Evolutionary conservation across 2,888 invertebrate species (phyloP).

Genomic region (Rhagonycha lutea): DNA sequence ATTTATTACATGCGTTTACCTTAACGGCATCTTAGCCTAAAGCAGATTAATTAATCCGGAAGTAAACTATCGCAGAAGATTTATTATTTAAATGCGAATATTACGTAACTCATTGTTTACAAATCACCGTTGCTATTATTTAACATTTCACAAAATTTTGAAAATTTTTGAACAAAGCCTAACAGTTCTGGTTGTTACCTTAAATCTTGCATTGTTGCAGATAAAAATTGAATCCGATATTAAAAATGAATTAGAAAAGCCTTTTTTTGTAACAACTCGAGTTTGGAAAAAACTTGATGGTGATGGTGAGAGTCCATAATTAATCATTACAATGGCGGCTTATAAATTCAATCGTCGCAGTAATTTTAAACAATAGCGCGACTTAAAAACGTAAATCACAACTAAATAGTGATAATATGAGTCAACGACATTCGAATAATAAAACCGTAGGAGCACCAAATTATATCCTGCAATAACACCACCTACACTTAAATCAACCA

Average conservation of each 20-base stretch:
- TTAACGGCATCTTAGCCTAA: not conserved
- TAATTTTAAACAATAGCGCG: not conserved
- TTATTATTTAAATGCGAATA: not conserved
- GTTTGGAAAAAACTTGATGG: not conserved
- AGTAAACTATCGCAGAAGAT: not conserved
- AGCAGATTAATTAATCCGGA: not conserved
- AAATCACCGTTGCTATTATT: not conserved
- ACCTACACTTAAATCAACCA: not conserved
- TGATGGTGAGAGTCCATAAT: too few relatives aligned
- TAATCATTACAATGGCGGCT: not conserved
- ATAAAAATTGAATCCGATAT: not conserved
- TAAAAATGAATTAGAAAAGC: not conserved
- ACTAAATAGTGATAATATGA: not conserved
- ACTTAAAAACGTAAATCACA: not conserved
- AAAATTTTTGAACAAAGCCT: not conserved
- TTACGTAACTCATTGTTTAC: not conserved
- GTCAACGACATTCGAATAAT: not conserved
- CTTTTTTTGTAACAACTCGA: not conserved
- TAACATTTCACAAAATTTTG: not conserved
- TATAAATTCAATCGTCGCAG: not conserved
- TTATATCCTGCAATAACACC: not conserved
- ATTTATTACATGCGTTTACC: not conserved
- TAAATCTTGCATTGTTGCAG: not conserved
- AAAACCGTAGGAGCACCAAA: not conserved
- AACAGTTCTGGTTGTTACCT: not conserved